Percentiles rank a stretch among this genome's conserved stretches.
Conservation (phyloP, 2,888 invertebrate genomes). For the Phragmatobia fuliginosa region DNA sequence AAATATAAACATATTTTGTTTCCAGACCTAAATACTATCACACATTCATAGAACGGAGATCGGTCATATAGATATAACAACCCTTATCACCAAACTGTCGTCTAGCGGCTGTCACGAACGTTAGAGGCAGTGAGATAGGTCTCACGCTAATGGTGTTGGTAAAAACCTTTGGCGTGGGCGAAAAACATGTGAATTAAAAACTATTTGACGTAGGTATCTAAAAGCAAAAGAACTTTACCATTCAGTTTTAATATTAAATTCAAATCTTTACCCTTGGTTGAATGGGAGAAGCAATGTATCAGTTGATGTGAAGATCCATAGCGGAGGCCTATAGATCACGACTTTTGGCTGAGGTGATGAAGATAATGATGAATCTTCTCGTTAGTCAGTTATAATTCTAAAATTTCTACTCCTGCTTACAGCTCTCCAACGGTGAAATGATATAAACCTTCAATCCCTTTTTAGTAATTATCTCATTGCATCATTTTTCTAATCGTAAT, state of each 20-base stretch:
- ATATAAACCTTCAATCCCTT: not conserved
- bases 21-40: constrained; percentile 1
- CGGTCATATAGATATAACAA: constrained; percentile 24
- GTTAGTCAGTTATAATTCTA: too few relatives aligned
- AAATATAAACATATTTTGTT: constrained; percentile 5
- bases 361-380: too few relatives aligned
- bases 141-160: constrained; percentile 20
- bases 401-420: not conserved
- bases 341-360: too few relatives aligned
- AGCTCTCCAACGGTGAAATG: not conserved
- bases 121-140: constrained; percentile 27
- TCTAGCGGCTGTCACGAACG: constrained; percentile 30
- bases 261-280: not conserved
- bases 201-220: not conserved
- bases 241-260: not conserved
- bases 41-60: constrained; percentile 22
- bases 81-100: constrained; percentile 43
- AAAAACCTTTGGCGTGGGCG: not conserved
- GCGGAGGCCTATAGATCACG: too few relatives aligned
- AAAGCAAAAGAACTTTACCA: not conserved
- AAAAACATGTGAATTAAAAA: not conserved
- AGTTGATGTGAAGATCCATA: too few relatives aligned
- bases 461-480: not conserved
- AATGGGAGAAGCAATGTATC: too few relatives aligned
- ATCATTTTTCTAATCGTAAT: not conserved